These are phyloP conservation scores for Pollenia griseotomentosa DNA, from an alignment of 2,888 invertebrate genomes.

Conservation along the genomic window DNA sequence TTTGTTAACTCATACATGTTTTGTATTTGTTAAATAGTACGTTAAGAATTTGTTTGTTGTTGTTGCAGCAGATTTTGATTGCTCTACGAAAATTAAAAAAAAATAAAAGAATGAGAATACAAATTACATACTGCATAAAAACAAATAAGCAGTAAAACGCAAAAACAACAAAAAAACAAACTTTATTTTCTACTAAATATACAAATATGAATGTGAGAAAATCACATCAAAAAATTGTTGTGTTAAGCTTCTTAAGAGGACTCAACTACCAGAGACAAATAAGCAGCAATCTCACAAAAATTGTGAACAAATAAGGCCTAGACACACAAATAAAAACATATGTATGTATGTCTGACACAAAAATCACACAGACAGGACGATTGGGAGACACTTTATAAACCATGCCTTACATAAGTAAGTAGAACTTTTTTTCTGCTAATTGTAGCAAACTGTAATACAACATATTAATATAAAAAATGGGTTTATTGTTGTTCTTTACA, in stretches of 20 bases:
- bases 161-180: constrained; percentile 31
- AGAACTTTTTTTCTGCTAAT: constrained; percentile 41
- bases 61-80: constrained; percentile 27
- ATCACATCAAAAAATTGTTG: constrained; percentile 46
- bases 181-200: constrained; percentile 63
- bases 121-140: background rate
- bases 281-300: background rate
- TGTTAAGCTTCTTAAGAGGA: constrained; percentile 57
- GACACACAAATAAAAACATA: constrained; percentile 21
- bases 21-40: constrained; percentile 56
- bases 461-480: constrained; percentile 1
- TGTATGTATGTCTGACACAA: background rate
- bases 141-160: background rate
- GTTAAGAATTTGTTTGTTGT: constrained; percentile 53
- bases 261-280: constrained; percentile 20
- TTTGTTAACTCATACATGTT: constrained; percentile 34
- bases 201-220: constrained; percentile 49
- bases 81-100: constrained; percentile 4
- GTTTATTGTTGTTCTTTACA: background rate
- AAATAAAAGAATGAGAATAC: background rate
- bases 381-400: constrained; percentile 4
- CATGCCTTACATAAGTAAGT: constrained; percentile 17
- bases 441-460: constrained; percentile 49
- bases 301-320: constrained; percentile 17
- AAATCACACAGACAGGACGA: background rate